These are phyloP conservation scores for Allygus modestus DNA, from an alignment of 2,888 invertebrate genomes.

Conservation along the genomic window DNA sequence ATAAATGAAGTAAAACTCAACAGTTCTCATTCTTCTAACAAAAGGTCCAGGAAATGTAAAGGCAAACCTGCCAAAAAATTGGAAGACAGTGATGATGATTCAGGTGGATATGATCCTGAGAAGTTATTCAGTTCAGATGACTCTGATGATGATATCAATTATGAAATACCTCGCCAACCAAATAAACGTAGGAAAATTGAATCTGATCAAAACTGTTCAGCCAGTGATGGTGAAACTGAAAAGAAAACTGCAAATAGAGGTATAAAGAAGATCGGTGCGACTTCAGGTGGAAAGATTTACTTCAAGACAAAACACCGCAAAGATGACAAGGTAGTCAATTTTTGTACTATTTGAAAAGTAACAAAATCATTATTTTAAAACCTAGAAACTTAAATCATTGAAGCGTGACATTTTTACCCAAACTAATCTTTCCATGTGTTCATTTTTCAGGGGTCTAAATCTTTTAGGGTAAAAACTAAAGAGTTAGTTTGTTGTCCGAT, in stretches of 20 bases:
- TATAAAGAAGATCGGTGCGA: background rate
- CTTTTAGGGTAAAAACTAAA: too few species aligned
- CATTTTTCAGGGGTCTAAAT: too few species aligned
- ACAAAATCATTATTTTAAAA: too few species aligned
- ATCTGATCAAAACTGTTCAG: background rate
- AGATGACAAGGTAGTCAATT: constrained; percentile 7
- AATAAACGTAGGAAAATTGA: background rate
- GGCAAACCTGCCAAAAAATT: background rate
- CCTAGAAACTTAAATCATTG: too few species aligned
- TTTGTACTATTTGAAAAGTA: too few species aligned
- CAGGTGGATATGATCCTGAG: background rate
- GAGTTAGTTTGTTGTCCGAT: too few species aligned
- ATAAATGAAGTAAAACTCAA: constrained; percentile 33
- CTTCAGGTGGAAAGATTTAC: background rate
- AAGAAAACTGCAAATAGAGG: background rate
- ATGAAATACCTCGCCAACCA: background rate
- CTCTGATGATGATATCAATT: background rate
- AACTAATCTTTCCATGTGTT: too few species aligned
- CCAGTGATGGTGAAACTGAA: background rate
- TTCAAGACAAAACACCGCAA: background rate
- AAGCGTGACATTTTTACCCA: too few species aligned
- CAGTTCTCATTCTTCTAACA: background rate
- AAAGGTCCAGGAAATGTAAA: background rate
- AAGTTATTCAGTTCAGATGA: background rate
- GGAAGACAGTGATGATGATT: background rate